Evolutionary conservation across 2,113 vertebrate genomes (phyloP), one percentile per base, ranked within the genome.

Genomic region (Tonatia bakeri): DNA sequence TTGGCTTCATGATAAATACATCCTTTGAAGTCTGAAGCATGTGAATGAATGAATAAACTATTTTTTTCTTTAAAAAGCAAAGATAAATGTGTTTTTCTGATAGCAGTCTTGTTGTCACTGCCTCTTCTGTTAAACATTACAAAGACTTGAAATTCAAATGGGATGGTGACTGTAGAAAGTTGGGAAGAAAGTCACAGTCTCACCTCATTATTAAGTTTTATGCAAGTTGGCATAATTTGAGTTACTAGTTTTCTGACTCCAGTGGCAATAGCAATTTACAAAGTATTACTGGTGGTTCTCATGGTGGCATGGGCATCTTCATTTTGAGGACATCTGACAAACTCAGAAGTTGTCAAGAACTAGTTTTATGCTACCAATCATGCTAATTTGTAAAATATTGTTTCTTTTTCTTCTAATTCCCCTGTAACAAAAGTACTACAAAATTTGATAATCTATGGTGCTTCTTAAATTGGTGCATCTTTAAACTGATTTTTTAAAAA

Each of bases 111-210:
- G 84, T 87, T 77, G 84, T 72, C 38, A 47, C 56, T 31, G 16
- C 56, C 79, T n/a, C 73, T 61, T 70, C 31, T 90, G 40, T 72
- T 94, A 86, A 94, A 72, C 16, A 31, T 90, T 90, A 83, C 13
- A 67, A 64, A 64, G 82, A 83, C 28, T 92, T 86, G 76, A 70
- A 73, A 87, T 96, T 93, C 89, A 93, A 93, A 93, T 94, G 79
- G 43, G 16, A 43, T 24, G 26, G 43, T 47, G 9, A 16, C 43
- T 85, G 28, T 50, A 91, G 81, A 91, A 64, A 61, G 56, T 91
- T 83, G 72, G 72, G 77, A 83, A 91, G 79, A 79, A 86, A 88
- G 33, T 36, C 7, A 45, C 31, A 52, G 2, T 86, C 40, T 93
- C n/a, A 43, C 1, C n/a, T 87, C 40, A 26, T 54, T 45, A 40